Percentiles rank a stretch among this genome's conserved stretches.
phyloP scores from a whole-genome alignment of 2,113 vertebrate genomes.

The Festucalex cinctus region DNA sequence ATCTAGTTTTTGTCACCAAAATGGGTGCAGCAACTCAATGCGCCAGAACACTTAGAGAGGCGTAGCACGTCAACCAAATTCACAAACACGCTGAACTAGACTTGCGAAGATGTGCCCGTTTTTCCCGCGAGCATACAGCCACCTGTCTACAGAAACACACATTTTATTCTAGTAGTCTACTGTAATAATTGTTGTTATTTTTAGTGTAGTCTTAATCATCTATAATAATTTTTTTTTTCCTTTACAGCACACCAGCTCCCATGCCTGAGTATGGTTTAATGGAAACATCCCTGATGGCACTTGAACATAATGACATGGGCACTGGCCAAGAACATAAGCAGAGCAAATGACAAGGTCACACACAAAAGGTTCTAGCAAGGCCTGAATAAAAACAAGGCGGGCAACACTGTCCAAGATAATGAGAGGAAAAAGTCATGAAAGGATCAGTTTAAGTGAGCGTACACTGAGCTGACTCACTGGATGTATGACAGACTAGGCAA shows the following conservation, averaged over 20 bases:
- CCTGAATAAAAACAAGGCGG: neutral
- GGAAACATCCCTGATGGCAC: neutral
- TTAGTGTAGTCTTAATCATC: too few relatives aligned
- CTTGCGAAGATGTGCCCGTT: too few relatives aligned
- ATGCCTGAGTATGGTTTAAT: neutral
- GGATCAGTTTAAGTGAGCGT: neutral
- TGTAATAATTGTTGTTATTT: too few relatives aligned
- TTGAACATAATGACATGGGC: neutral
- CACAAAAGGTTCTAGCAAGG: neutral
- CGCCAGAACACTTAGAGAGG: too few relatives aligned
- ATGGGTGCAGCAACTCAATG: too few relatives aligned
- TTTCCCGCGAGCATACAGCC: too few relatives aligned
- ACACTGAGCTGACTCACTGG: neutral
- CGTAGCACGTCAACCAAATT: too few relatives aligned
- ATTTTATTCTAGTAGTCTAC: too few relatives aligned
- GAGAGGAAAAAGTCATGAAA: neutral
- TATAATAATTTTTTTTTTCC: neutral
- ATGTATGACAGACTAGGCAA: neutral
- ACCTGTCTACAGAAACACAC: too few relatives aligned
- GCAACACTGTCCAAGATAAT: neutral
- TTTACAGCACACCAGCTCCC: neutral
- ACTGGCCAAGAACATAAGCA: neutral
- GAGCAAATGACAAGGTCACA: slow-evolving; percentile 2
- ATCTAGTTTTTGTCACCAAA: too few relatives aligned
- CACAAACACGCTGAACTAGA: too few relatives aligned